phyloP scores from a whole-genome alignment of 2,797 vertebrate genomes.

The Falco biarmicus region DNA sequence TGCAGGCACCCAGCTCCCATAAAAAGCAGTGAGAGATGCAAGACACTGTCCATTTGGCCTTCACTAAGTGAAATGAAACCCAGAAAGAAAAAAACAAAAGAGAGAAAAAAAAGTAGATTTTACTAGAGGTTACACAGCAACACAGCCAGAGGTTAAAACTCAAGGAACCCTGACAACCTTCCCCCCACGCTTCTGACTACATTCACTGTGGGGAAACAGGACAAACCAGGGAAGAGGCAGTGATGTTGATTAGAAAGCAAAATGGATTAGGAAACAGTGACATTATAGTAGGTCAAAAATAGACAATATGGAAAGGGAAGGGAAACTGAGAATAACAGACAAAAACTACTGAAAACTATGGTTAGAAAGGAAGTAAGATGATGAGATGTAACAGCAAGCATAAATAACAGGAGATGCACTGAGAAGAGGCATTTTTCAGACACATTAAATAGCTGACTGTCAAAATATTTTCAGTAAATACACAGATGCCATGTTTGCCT shows the following conservation, averaged over 20 bases:
- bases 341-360: neutral
- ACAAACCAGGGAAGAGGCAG: neutral
- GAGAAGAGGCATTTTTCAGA: conserved; percentile 2
- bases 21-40: neutral
- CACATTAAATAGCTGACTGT: neutral
- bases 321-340: neutral
- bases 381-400: neutral
- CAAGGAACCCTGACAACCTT: neutral
- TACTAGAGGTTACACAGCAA: neutral
- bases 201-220: neutral
- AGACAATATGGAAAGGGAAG: neutral
- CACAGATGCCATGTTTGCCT: neutral
- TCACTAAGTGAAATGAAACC: neutral
- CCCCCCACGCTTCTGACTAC: neutral
- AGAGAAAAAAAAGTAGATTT: neutral
- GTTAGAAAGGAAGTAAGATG: neutral
- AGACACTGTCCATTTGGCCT: neutral
- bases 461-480: conserved; percentile 20
- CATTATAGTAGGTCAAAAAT: neutral
- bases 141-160: neutral
- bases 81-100: too few species aligned
- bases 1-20: neutral
- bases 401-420: neutral
- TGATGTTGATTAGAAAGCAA: neutral
- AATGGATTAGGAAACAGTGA: neutral